Evolutionary conservation across 2,888 invertebrate species (phyloP), one percentile per base, ranked within the genome.

Genomic region (Trachelus stipa): DNA sequence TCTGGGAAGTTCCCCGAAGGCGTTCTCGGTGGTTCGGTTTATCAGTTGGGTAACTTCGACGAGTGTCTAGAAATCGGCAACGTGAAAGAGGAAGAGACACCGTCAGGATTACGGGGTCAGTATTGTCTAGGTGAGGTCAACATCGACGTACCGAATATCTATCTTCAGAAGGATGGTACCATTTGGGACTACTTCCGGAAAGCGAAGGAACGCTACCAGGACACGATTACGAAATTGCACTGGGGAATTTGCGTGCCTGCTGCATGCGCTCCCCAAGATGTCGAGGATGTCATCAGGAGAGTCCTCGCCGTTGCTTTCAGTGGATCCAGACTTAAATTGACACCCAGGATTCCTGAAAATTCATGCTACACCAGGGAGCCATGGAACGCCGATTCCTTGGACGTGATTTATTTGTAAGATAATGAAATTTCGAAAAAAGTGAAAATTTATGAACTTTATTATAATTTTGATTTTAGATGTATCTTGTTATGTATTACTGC

Each of bases 31-130:
- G 95, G 95, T 3, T 94, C 94, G 15, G 93, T 94, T 1, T 95
- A 94, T 91, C 95, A 96, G 81, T 92, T 96, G 81, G 96, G 96
- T 0, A 95, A 96, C 90, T 96, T 94, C 87, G 96, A 96, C 88
- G 95, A 96, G 90, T 96, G 96, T 85, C 81, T 91, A 4, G 84
- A 83, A 12, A 90, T 91, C 77, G 87, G 87, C 12, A 68, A 40
- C 34, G 73, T 37, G 30, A 75, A 80, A 15, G 77, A 80, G 15
- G 80, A 80, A 33, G 76, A 74, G 12, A 90, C 90, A 3, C 81
- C 82, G 23, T 30, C n/a, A 71, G 85, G 82, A 11, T 81, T 89
- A 31, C 35, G 80, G 6, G 86, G 87, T 37, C 86, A 87, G 73
- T 90, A 89, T 78, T 90, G 89, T 76, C 83, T 90, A 12, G 83